phyloP scores from a whole-genome alignment of 2,113 vertebrate genomes.

The Saiga tatarica region DNA sequence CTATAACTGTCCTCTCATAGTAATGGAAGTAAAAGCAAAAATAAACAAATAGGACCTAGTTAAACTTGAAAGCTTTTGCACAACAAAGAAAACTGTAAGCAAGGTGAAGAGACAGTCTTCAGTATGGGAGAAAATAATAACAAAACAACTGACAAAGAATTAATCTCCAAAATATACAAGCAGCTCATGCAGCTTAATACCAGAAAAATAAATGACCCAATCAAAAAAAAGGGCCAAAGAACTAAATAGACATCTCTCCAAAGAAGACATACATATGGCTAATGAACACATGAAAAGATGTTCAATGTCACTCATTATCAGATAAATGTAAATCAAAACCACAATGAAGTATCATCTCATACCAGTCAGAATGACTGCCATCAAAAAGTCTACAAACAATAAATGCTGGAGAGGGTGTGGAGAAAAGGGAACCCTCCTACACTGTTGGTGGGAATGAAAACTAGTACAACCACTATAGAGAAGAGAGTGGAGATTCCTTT shows the following conservation, averaged over 20 bases:
- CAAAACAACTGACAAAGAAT: background rate
- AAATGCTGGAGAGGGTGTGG: background rate
- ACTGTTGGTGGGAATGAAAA: background rate
- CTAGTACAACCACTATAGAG: background rate
- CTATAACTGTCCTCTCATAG: background rate
- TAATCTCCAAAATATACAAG: background rate
- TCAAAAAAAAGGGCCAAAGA: background rate
- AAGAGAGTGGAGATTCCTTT: background rate
- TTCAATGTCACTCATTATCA: background rate
- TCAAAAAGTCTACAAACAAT: background rate
- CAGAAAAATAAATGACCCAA: background rate
- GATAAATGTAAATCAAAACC: background rate
- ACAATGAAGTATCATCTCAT: background rate
- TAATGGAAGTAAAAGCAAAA: background rate
- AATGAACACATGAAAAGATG: background rate
- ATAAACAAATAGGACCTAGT: background rate
- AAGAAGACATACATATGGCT: background rate
- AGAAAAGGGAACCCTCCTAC: background rate
- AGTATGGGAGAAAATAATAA: background rate
- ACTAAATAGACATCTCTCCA: background rate
- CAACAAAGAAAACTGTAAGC: background rate
- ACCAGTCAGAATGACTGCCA: background rate
- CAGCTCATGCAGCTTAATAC: background rate
- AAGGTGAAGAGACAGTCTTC: background rate
- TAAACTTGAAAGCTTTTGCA: background rate